Base-by-base conservation (phyloP, 2,888 invertebrate genomes). In the Hypolimnas misippus region DNA sequence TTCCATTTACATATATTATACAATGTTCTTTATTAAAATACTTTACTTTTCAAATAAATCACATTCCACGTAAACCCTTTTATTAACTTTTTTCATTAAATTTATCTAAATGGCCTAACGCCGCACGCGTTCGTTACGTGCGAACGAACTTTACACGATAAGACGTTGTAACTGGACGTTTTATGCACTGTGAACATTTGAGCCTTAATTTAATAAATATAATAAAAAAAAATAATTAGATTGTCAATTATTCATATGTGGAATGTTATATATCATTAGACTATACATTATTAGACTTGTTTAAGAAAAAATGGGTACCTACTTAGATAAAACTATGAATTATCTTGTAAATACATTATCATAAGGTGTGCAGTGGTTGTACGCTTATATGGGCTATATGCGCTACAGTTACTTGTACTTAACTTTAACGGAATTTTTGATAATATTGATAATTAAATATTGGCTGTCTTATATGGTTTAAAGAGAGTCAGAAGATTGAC, bases 51-150 rank as follows among this genome's bases (percentile, higher is more conserved):
- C 35, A 0, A 38, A 38, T 12, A 38, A 38, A n/a, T 38, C 12
- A 38, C 4, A 38, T 38, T 38, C 12, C 35, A 4, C n/a, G 2
- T 38, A 38, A 38, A 38, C 25, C 25, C 25, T 25, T 25, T 25
- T 25, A 25, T 25, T 25, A 25, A 25, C 3, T 25, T 25, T 25
- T 25, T 25, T 25, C 5, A 3, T 25, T 3, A 25, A 25, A 38
- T n/a, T 0, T 38, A 38, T 38, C n/a, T 38, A 3, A 3, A 38
- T n/a, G 12, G 35, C 35, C n/a, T 12, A 2, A 38, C 12, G 12
- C 35, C n/a, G 35, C n/a, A 38, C 35, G 35, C 35, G 35, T 38
- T 38, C 35, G 35, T 38, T n/a, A 38, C 35, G 35, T 38, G 12
- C n/a, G 35, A 38, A 12, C 12, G 35, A 2, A n/a, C n/a, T 12